Base-by-base conservation (phyloP, 2,888 invertebrate species). In the Neria commutata region DNA sequence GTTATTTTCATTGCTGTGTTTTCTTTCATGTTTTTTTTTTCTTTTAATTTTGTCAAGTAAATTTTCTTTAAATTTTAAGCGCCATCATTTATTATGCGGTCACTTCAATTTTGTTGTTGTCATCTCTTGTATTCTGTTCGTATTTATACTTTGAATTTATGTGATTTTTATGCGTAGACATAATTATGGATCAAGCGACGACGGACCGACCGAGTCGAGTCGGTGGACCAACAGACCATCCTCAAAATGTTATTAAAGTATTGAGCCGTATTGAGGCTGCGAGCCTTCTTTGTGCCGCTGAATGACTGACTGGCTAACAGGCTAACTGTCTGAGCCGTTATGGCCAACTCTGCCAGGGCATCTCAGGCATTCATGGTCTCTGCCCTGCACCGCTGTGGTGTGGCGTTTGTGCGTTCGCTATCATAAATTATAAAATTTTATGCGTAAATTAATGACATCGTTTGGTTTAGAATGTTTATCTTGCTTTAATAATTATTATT, bases 141-240 rank as follows among this genome's bases (percentile, higher is more conserved):
- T 73, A 73, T 70, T 76, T 76, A 73, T 75, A 71, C 73, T 71
- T n/a, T 67, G 70, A 76, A 77, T 77, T 77, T 77, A 77, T 77
- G 78, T 77, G 78, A 78, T 78, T 77, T 77, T 77, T 77, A 77
- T 77, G 78, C 77, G 78, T 77, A 78, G 77, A 78, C 77, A 76
- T 77, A 74, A 77, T 77, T 78, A 77, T 75, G 73, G 69, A 66
- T 4, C 24, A 33, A 46, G 45, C 56, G 42, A 61, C 65, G 58
- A 59, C 59, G 67, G n/a, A n/a, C n/a, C n/a, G n/a, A n/a, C n/a
- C n/a, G n/a, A n/a, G n/a, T n/a, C n/a, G n/a, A n/a, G n/a, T n/a
- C n/a, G n/a, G n/a, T n/a, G n/a, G n/a, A n/a, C n/a, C n/a, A n/a
- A n/a, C n/a, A n/a, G n/a, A n/a, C 64, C 66, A 58, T 64, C 67